These are phyloP conservation scores for Vulpes vulpes DNA, from an alignment of 2,113 vertebrate genomes.

Conservation along the genomic window DNA sequence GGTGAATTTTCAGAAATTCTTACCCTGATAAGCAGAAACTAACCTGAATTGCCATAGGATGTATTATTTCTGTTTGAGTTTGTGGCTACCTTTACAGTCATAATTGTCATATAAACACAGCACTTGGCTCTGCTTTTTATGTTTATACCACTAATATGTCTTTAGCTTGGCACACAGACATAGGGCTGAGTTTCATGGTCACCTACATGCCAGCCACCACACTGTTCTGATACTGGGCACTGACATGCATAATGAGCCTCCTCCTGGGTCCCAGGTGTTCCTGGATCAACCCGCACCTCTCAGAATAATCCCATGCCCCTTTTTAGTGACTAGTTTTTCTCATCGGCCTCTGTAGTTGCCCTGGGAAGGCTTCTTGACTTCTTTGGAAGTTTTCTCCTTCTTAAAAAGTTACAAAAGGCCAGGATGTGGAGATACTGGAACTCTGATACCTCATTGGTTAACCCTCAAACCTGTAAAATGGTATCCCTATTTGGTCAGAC, in stretches of 20 bases:
- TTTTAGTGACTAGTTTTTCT: not conserved
- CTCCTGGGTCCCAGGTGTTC: not conserved
- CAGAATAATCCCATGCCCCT: not conserved
- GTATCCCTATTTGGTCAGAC: not conserved
- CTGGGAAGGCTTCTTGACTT: not conserved
- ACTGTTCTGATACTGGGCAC: not conserved
- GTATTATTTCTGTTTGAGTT: not conserved
- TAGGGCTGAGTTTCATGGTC: not conserved
- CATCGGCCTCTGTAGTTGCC: not conserved
- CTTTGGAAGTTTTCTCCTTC: not conserved
- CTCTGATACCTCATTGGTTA: not conserved
- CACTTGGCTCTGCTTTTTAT: not conserved
- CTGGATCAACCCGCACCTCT: not conserved
- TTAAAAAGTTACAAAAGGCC: not conserved
- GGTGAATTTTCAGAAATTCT: conserved; percentile 34
- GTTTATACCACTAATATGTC: not conserved
- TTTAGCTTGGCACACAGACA: fast-evolving
- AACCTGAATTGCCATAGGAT: not conserved
- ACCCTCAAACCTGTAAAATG: not conserved
- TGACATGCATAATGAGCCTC: not conserved
- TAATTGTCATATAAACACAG: not conserved
- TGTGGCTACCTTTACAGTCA: not conserved
- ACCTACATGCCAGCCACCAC: not conserved
- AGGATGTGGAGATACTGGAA: not conserved
- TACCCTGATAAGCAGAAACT: not conserved